Evolutionary conservation across 2,113 vertebrate genomes (phyloP), one percentile per base, ranked within the genome.

Genomic region (Elgaria multicarinata): DNA sequence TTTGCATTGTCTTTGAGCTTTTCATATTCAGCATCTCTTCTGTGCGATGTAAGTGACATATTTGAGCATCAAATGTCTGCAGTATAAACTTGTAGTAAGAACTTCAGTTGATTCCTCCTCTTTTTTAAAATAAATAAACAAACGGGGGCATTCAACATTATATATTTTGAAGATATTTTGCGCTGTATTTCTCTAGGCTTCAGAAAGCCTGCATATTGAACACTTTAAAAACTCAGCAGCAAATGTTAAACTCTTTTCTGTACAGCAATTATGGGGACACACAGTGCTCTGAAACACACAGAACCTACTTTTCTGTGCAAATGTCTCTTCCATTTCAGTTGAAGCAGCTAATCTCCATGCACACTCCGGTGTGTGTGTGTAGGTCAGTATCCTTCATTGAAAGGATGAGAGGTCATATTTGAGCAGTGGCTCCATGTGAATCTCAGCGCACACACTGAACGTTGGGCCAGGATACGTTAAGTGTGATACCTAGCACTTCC

Each of bases 1-100:
- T 93, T 93, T 0, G 22, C 75, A 81, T 33, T 94, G 76, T 83
- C 79, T 87, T 87, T 92, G 42, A 94, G 77, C 69, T 91, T 91
- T 93, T 53, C 42, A 75, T 46, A 66, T 91, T 93, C 78, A 89
- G 85, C 88, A 91, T 95, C 89, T 92, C 28, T 90, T 74, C 6
- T 94, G 67, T 33, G 33, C 89, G 36, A 36, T 89, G 16, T 53
- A 87, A 78, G 44, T 87, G 58, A 39, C 88, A 4, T 18, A 1
- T 86, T 79, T 3, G 36, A 66, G 84, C 39, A 39, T 80, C 14
- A 72, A 13, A 79, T 64, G 22, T n/a, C 13, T 44, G 12, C 84
- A 22, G 78, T 85, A 85, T 0, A 0, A 76, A 78, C 7, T 20
- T 80, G 42, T 31, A 92, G 1, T 88, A 69, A 87, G 85, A 83